Conservation (phyloP, 2,888 invertebrate genomes). For the Pherbina coryleti region DNA sequence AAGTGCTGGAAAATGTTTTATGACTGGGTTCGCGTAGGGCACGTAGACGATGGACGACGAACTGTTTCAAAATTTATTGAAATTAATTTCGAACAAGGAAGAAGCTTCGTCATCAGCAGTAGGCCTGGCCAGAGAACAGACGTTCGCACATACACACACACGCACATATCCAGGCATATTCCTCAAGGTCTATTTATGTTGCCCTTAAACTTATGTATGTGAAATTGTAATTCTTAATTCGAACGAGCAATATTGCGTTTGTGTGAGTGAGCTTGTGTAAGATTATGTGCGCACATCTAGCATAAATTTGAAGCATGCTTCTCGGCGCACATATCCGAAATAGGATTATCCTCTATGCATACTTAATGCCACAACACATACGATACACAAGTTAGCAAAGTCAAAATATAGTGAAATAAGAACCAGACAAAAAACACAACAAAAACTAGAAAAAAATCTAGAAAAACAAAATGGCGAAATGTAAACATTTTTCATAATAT, state of each 20-base stretch:
- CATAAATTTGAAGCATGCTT: conserved; percentile 20
- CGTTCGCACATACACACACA: background rate
- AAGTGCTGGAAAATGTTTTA: conserved; percentile 29
- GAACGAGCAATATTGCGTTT: background rate
- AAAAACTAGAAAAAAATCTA: background rate
- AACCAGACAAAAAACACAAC: background rate
- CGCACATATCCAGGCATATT: background rate
- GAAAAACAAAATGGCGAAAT: conserved; percentile 39
- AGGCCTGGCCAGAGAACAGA: background rate
- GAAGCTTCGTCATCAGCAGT: background rate
- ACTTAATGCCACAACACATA: conserved; percentile 29
- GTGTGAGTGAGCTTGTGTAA: background rate
- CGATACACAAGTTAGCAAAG: background rate
- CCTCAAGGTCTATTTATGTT: conserved; percentile 4
- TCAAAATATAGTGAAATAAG: background rate
- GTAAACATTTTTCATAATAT: conserved; percentile 40
- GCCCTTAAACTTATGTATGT: background rate
- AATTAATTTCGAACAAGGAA: conserved; percentile 31
- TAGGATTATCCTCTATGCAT: conserved; percentile 47
- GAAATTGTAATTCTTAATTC: background rate
- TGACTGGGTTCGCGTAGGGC: background rate
- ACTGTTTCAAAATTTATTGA: conserved; percentile 43
- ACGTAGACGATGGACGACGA: conserved; percentile 32
- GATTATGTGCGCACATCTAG: background rate
- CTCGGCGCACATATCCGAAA: conserved; percentile 31